These are phyloP conservation scores for Hypocryptadius cinnamomeus DNA, from an alignment of 2,113 vertebrate species.

Conservation along the genomic window DNA sequence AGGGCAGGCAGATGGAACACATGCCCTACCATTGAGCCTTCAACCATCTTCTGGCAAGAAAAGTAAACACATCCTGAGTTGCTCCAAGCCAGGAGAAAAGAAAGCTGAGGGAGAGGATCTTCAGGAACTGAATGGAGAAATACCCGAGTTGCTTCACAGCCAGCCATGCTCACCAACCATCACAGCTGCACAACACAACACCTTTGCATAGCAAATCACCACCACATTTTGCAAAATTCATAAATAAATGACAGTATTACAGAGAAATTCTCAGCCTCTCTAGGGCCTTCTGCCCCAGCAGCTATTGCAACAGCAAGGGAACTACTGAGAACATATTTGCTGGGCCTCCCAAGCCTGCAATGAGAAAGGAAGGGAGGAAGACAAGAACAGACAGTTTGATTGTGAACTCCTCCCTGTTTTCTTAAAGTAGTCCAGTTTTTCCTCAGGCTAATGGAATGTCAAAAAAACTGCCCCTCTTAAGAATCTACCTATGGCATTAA, in stretches of 20 bases:
- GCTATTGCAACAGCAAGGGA: not conserved
- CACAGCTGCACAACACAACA: not conserved
- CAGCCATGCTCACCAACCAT: not conserved
- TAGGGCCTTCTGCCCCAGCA: not conserved
- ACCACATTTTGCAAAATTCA: not conserved
- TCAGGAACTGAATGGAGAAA: not conserved
- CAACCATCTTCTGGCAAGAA: not conserved
- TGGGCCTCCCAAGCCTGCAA: not conserved
- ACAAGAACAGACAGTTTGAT: not conserved
- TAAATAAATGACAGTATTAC: not conserved
- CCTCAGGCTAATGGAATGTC: not conserved
- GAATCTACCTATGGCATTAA: not conserved
- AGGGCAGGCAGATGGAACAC: conserved; percentile 26
- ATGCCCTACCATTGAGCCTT: not conserved
- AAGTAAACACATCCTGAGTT: not conserved
- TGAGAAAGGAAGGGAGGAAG: not conserved
- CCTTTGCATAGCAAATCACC: not conserved
- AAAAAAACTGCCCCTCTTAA: not conserved
- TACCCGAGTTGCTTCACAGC: not conserved
- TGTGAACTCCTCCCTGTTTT: not conserved
- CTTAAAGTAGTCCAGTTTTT: not conserved
- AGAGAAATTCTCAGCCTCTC: not conserved
- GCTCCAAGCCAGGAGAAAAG: not conserved
- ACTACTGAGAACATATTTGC: not conserved
- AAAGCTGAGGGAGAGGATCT: not conserved